phyloP scores from a whole-genome alignment of 1,140 invertebrate species.

The Aphelinus certus region DNA sequence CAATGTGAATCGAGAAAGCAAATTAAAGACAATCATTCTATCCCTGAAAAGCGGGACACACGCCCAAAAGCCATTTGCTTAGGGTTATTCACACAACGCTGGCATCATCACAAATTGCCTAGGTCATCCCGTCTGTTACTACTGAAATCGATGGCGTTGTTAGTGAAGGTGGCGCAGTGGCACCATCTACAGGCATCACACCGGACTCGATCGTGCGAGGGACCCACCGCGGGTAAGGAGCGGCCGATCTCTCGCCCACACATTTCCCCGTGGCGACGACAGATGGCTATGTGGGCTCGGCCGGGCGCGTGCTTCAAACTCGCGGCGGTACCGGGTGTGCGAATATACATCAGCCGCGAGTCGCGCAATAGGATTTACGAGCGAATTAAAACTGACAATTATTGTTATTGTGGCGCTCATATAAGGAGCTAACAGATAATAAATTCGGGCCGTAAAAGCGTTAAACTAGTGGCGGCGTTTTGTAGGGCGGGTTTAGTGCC shows the following conservation, averaged over 20 bases:
- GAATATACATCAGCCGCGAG: constrained; percentile 17
- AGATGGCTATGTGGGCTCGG: constrained; percentile 51
- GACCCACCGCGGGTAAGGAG: background rate
- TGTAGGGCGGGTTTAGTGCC: constrained; percentile 65
- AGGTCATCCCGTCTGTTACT: constrained; percentile 33
- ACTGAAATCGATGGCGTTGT: background rate
- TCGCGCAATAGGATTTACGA: constrained; percentile 56
- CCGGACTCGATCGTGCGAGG: no score
- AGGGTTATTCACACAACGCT: no score
- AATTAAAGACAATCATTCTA: no score
- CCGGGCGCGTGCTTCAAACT: constrained; percentile 45
- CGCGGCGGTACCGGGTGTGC: background rate
- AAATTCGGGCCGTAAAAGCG: constrained; percentile 64
- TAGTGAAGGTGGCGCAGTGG: constrained; percentile 22
- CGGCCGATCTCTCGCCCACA: constrained; percentile 11
- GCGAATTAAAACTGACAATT: constrained; percentile 66
- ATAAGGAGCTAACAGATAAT: constrained; percentile 67
- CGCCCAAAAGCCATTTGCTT: no score
- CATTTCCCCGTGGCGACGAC: constrained; percentile 51
- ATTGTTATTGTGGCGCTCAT: constrained; percentile 65
- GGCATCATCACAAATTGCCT: no score
- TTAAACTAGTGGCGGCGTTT: constrained; percentile 64
- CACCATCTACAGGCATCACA: constrained; percentile 52
- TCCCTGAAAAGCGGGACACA: no score
- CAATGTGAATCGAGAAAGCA: no score